A percentile compares a stretch with the other conserved stretches of the same genome.
These are phyloP conservation scores for Carlito syrichta DNA, from an alignment of 2,113 vertebrate genomes.

Conservation along the genomic window DNA sequence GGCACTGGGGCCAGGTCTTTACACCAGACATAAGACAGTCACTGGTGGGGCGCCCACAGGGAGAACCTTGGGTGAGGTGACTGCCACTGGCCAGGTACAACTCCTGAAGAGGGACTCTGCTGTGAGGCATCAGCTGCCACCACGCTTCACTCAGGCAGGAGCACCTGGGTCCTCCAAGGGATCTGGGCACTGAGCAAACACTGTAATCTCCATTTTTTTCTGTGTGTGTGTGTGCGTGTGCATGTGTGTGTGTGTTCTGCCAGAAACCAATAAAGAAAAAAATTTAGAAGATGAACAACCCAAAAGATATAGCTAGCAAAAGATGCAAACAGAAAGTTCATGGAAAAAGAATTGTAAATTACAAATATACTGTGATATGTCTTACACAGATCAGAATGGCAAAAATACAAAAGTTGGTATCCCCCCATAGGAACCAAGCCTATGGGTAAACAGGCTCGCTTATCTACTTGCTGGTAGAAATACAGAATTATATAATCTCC, in stretches of 20 bases:
- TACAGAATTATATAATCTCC: not conserved
- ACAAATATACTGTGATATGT: too few species aligned
- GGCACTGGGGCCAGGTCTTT: not conserved
- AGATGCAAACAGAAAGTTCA: too few species aligned
- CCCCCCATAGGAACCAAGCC: too few species aligned
- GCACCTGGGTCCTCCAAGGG: not conserved
- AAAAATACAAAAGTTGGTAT: too few species aligned
- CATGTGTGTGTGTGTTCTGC: too few species aligned
- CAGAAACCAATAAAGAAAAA: not conserved
- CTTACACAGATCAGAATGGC: too few species aligned
- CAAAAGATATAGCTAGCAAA: not conserved
- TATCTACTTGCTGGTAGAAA: too few species aligned
- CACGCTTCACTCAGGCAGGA: not conserved
- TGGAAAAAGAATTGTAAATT: too few species aligned
- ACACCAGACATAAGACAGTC: not conserved
- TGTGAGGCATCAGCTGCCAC: not conserved
- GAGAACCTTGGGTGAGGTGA: not conserved
- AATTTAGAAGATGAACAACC: not conserved
- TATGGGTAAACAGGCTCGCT: too few species aligned
- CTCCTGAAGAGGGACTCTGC: not conserved
- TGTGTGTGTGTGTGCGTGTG: not conserved
- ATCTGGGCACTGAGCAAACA: not conserved
- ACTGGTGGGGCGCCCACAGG: not conserved
- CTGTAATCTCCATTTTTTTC: fast-evolving
- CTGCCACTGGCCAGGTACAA: not conserved